These are phyloP conservation scores for Mesorhabditis belari DNA, from an alignment of 2,888 invertebrate species.

Conservation along the genomic window DNA sequence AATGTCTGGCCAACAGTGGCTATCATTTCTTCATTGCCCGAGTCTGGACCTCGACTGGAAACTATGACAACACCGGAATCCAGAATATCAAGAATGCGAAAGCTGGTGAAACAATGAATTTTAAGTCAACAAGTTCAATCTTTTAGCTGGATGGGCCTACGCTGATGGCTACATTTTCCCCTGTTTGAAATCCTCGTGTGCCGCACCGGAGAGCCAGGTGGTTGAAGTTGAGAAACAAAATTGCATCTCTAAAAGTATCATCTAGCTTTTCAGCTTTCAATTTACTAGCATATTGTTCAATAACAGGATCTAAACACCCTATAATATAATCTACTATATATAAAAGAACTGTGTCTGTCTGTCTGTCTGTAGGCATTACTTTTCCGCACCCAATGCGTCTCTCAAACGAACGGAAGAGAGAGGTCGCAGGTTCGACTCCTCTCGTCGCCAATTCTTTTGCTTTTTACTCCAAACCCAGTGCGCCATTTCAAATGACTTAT, in stretches of 20 bases:
- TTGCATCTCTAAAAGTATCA: neutral
- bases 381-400: too few species aligned
- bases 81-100: constrained; percentile 32
- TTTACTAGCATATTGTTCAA: too few species aligned
- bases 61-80: constrained; percentile 26
- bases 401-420: too few species aligned
- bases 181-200: constrained; percentile 15
- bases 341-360: too few species aligned
- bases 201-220: constrained; percentile 12
- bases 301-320: too few species aligned
- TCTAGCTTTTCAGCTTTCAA: too few species aligned
- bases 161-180: constrained; percentile 33
- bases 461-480: too few species aligned
- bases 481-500: too few species aligned
- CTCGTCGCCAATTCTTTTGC: too few species aligned
- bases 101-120: constrained; percentile 10
- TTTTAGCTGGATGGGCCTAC: constrained; percentile 16
- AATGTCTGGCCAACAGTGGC: constrained; percentile 22
- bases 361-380: too few species aligned
- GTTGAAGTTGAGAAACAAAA: neutral
- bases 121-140: neutral
- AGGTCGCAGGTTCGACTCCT: too few species aligned
- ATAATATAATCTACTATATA: too few species aligned
- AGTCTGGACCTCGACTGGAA: constrained; percentile 24
- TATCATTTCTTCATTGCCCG: constrained; percentile 27